phyloP scores from a whole-genome alignment of 2,797 vertebrate genomes.

The Leptodon cayanensis region DNA sequence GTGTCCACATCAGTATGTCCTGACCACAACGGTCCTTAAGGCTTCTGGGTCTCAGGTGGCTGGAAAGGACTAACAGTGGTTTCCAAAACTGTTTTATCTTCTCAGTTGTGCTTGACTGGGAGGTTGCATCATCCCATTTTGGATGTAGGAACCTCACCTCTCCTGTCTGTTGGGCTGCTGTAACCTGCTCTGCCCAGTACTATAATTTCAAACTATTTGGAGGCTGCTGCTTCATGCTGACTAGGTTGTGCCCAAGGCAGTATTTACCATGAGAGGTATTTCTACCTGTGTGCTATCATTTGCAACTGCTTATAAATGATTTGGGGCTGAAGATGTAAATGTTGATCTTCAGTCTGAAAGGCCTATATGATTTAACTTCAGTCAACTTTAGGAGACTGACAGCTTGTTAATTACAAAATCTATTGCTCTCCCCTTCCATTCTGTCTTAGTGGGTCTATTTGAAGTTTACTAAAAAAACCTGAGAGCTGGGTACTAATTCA shows the following conservation, averaged over 20 bases:
- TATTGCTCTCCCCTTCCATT: not conserved
- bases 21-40: not conserved
- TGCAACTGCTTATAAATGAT: not conserved
- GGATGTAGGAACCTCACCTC: not conserved
- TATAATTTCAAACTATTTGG: not conserved
- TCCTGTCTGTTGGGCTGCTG: not conserved
- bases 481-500: not conserved
- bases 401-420: not conserved
- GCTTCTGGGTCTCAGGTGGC: not conserved
- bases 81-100: not conserved
- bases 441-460: not conserved
- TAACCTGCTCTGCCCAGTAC: not conserved
- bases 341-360: not conserved
- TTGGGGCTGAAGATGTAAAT: not conserved
- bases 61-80: not conserved
- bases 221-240: not conserved
- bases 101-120: not conserved
- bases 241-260: not conserved
- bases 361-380: not conserved
- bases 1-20: not conserved
- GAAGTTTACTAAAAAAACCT: not conserved
- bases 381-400: not conserved
- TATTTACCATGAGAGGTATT: not conserved
- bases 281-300: not conserved
- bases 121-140: not conserved